Base-by-base conservation (phyloP, 2,113 vertebrate genomes). In the Ranitomeya variabilis region DNA sequence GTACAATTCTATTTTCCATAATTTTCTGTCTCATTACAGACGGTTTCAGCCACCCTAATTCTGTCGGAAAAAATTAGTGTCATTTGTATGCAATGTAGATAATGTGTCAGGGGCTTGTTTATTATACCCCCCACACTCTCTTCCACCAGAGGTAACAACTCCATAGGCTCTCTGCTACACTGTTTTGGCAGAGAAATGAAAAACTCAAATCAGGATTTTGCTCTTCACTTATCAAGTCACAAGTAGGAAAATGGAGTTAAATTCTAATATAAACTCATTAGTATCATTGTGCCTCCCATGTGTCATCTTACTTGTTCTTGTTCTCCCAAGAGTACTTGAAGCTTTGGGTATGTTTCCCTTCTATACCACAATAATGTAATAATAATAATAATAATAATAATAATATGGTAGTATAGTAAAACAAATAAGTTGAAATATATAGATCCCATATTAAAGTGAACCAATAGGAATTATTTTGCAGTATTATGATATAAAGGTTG, bases 11-110 rank as follows among this genome's bases (percentile, higher is more conserved):
- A 90, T 92, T 91, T 90, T 93, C 94, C 92, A 91, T 94, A 92
- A 95, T 95, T 95, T 95, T 95, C 94, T 95, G 93, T 95, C 94
- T 95, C 95, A 95, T 95, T 95, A 94, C 95, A 92, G 95, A 92
- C 90, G 90, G 93, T 91, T 92, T 93, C 94, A 94, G 93, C 94
- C 94, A 96, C 94, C 95, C 95, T 95, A 95, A 96, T 95, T 96
- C 95, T 96, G 95, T 96, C 95, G 92, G 92, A 93, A 94, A 93
- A 92, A 93, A 95, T 96, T 96, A 96, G 93, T 87, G 94, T 96
- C 95, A 95, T 92, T 89, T 92, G 86, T 90, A 90, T 90, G 92
- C 91, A 93, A 93, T 93, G 92, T 94, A 91, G 73, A 93, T 90
- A 87, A 69, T 90, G 91, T 89, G 90, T 91, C 91, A 89, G 89